Conservation (phyloP, 2,797 vertebrate genomes). For the Diplodus sargus region DNA sequence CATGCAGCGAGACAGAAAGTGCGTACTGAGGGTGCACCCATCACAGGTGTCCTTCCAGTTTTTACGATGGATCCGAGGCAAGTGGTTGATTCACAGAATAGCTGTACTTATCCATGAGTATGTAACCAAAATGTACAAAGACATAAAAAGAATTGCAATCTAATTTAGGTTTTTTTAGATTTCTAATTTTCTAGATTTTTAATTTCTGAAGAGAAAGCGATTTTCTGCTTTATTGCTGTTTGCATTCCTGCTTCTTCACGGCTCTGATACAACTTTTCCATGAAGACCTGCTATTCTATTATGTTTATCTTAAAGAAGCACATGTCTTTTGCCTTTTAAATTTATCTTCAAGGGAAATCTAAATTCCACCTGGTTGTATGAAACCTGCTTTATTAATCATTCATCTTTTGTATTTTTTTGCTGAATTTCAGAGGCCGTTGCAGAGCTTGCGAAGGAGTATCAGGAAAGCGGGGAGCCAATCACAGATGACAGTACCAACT, state of each 20-base stretch:
- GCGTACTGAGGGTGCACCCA: slow-evolving; percentile 57
- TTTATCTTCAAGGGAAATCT: background rate
- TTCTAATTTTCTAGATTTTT: background rate
- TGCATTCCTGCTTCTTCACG: background rate
- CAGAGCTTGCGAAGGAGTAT: slow-evolving; percentile 92
- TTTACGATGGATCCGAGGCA: slow-evolving; percentile 80
- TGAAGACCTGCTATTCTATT: background rate
- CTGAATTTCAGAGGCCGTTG: slow-evolving; percentile 87
- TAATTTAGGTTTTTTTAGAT: background rate
- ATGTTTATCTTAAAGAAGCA: background rate
- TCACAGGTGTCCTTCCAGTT: slow-evolving; percentile 73
- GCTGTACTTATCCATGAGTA: background rate
- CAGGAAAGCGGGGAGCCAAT: slow-evolving; percentile 93
- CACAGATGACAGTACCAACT: slow-evolving; percentile 93
- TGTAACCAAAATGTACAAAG: slow-evolving; percentile 5
- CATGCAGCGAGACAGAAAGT: slow-evolving; percentile 73
- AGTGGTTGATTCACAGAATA: slow-evolving; percentile 48
- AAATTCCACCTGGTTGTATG: background rate
- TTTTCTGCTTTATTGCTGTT: background rate
- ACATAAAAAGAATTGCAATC: background rate
- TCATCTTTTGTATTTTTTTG: background rate
- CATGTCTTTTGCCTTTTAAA: background rate
- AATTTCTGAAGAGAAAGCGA: background rate
- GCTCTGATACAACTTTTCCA: background rate
- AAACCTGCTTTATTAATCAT: background rate